Conservation (phyloP, 23 tunicate genomes). For the Clavelina lepadiformis region DNA sequence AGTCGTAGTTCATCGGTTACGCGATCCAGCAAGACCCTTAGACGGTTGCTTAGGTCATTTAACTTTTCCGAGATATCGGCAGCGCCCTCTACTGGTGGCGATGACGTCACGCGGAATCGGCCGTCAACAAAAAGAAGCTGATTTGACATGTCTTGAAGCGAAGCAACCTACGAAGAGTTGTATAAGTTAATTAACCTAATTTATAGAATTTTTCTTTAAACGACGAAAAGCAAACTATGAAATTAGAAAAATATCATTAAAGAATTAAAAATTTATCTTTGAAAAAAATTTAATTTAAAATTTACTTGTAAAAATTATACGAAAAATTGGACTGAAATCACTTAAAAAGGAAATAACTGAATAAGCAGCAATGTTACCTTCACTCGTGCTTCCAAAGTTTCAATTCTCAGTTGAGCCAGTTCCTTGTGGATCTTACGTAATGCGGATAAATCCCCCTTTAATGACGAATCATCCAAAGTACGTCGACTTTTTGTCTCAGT, state of each 20-base stretch:
- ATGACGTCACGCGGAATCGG: slow-evolving; percentile 2
- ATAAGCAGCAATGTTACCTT: too few relatives aligned
- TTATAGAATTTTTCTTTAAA: too few relatives aligned
- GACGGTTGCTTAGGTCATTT: slow-evolving; percentile 11
- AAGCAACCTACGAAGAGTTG: slow-evolving; percentile 17
- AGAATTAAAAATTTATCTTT: not conserved
- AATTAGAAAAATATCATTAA: not conserved
- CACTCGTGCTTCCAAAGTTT: slow-evolving; percentile 25
- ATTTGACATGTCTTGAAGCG: slow-evolving; percentile 43
- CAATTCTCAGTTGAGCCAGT: slow-evolving; percentile 30
- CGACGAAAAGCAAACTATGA: not conserved
- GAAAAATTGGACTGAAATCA: too few relatives aligned
- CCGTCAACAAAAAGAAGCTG: slow-evolving; percentile 21
- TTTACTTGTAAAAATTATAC: not conserved
- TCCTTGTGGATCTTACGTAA: slow-evolving; percentile 33
- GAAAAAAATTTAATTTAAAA: not conserved
- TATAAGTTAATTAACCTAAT: not conserved
- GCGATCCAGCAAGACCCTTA: slow-evolving; percentile 37
- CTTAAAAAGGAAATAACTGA: too few relatives aligned
- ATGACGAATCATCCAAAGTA: slow-evolving; percentile 13
- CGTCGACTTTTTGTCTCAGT: slow-evolving; percentile 5
- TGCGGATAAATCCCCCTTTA: not conserved
- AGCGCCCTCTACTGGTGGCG: slow-evolving; percentile 37
- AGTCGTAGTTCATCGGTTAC: slow-evolving; percentile 37
- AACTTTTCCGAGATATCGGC: slow-evolving; percentile 36